Conservation (phyloP, 2,888 invertebrate species). For the Mylabris sibirica region DNA sequence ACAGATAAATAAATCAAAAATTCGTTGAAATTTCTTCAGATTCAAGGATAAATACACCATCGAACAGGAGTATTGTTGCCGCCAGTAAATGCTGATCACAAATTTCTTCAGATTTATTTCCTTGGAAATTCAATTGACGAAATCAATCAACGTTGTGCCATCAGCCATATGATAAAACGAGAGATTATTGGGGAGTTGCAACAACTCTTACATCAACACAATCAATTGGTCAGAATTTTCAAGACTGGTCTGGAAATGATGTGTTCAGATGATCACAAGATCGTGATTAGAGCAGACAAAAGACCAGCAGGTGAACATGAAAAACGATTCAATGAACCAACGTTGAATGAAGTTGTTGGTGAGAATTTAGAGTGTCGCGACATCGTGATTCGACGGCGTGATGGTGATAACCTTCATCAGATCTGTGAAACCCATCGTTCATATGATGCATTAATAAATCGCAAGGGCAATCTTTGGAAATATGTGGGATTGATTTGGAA, state of each 20-base stretch:
- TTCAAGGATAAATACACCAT: background rate
- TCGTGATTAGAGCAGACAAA: background rate
- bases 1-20: too few relatives aligned
- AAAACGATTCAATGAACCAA: background rate
- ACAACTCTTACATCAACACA: background rate
- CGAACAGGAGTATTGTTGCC: background rate
- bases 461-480: too few relatives aligned
- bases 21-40: too few relatives aligned
- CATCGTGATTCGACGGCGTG: background rate
- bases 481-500: too few relatives aligned
- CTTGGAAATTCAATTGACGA: background rate
- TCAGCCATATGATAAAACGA: background rate
- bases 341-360: background rate
- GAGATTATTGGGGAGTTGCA: conserved; percentile 13
- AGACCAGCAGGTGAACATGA: background rate
- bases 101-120: background rate
- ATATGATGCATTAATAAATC: background rate
- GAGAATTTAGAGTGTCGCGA: background rate
- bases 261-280: background rate
- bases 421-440: conserved; percentile 5
- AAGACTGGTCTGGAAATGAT: background rate
- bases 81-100: background rate
- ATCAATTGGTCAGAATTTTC: background rate
- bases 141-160: background rate
- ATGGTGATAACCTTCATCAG: conserved; percentile 8